Conservation (phyloP, 1,140 invertebrate genomes). For the Brachystomella parvula region DNA sequence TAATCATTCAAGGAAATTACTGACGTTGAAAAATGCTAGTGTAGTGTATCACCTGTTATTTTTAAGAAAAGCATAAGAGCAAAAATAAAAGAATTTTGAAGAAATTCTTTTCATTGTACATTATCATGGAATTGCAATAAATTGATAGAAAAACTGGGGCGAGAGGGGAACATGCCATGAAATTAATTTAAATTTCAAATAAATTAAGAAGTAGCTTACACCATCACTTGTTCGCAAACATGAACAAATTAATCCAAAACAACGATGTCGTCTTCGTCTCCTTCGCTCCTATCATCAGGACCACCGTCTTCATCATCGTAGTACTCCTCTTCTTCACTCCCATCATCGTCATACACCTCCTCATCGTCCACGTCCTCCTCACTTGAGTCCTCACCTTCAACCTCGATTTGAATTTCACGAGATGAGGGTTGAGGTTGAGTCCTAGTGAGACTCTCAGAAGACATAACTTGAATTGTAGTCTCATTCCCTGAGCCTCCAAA, state of each 20-base stretch:
- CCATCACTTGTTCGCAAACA: neutral
- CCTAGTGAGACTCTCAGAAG: neutral
- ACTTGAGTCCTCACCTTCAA: slow-evolving; percentile 25
- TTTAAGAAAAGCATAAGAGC: too few species aligned
- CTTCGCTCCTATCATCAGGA: neutral
- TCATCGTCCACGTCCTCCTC: slow-evolving; percentile 14
- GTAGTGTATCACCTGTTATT: neutral
- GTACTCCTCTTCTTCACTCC: slow-evolving; percentile 14
- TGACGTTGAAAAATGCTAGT: slow-evolving; percentile 11
- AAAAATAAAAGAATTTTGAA: too few species aligned
- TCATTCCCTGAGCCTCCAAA: neutral
- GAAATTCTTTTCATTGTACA: too few species aligned
- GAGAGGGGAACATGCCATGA: too few species aligned
- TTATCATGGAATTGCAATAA: too few species aligned
- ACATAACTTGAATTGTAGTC: neutral
- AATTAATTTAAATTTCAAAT: too few species aligned
- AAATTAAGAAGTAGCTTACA: neutral
- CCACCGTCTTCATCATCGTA: slow-evolving; percentile 11
- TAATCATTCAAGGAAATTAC: slow-evolving; percentile 1
- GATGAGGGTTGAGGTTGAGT: neutral
- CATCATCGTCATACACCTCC: slow-evolving; percentile 3
- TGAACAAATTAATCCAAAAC: slow-evolving; percentile 11
- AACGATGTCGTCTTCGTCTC: slow-evolving; percentile 20
- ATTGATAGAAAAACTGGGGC: too few species aligned
- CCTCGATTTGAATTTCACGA: slow-evolving; percentile 17